These are phyloP conservation scores for Heliconius aoede DNA, from an alignment of 2,888 invertebrate genomes.

Conservation along the genomic window DNA sequence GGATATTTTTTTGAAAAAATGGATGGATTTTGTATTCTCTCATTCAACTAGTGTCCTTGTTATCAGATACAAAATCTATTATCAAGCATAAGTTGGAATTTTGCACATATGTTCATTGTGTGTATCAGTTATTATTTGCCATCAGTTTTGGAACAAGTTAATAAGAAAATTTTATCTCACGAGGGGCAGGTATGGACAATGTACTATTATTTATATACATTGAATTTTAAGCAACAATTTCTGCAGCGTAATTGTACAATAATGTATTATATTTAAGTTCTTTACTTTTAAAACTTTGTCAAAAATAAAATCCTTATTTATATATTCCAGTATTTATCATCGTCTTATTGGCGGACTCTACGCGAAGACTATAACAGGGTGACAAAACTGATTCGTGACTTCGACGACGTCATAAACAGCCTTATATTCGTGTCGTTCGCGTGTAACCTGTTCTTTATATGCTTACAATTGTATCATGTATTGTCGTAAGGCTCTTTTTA, in stretches of 20 bases:
- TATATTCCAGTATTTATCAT: slow-evolving; percentile 55
- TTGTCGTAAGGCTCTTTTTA: slow-evolving; percentile 74
- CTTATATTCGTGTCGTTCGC: slow-evolving; percentile 85
- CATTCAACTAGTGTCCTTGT: not conserved
- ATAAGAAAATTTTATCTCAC: slow-evolving; percentile 62
- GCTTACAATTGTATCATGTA: slow-evolving; percentile 86
- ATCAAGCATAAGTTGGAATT: slow-evolving; percentile 87
- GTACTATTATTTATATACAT: not conserved
- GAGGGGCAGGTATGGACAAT: slow-evolving; percentile 58
- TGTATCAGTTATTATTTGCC: slow-evolving; percentile 86
- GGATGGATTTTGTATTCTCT: too few relatives aligned
- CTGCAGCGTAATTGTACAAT: too few relatives aligned
- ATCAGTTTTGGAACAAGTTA: slow-evolving; percentile 85
- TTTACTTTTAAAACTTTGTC: too few relatives aligned
- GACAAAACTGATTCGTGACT: slow-evolving; percentile 79
- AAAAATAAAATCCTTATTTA: too few relatives aligned
- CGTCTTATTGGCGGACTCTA: slow-evolving; percentile 59
- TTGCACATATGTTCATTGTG: slow-evolving; percentile 87
- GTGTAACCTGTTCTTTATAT: slow-evolving; percentile 87
- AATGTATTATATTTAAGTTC: too few relatives aligned
- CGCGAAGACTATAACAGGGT: slow-evolving; percentile 86
- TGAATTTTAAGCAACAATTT: too few relatives aligned
- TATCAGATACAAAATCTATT: slow-evolving; percentile 75
- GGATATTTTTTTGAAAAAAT: too few relatives aligned
- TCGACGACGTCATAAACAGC: slow-evolving; percentile 84